Base-by-base conservation (phyloP, 2,797 vertebrate genomes). In the Coccyzus lansbergi region DNA sequence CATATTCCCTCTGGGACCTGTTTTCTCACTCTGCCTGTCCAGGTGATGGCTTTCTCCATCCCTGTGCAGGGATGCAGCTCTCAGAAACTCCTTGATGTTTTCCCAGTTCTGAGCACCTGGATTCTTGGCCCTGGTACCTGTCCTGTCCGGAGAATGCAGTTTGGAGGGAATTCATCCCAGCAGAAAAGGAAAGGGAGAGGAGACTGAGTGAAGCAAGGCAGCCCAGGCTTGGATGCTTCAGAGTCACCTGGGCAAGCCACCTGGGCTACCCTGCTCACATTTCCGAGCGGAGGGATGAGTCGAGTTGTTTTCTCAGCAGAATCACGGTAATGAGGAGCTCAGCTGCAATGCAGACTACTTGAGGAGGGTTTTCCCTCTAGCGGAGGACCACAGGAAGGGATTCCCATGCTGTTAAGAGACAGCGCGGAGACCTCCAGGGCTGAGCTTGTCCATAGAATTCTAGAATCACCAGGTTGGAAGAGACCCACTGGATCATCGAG, bases 251-350 rank as follows among this genome's bases (percentile, higher is more conserved):
- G 34, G 31, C 56, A 88, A 34, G 18, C 24, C 1, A 0, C 19
- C 11, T 26, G 75, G 36, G 19, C 18, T 69, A 14, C 29, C 6
- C 11, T 1, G 0, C 38, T 58, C 3, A 1, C 25, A 3, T 31
- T 51, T 31, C 42, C 0, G 0, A 58, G 63, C 2, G 0, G n/a
- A 7, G 28, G 25, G 42, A 51, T 0, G 0, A 59, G 36, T 25
- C 0, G 0, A 19, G 34, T n/a, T 48, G 19, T 58, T 80, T 69
- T 53, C 63, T 49, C 34, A 48, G 33, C 42, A 63, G 21, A 74
- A 25, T 42, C 29, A 16, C 4, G 10, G 8, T 33, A 19, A 53
- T 6, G 34, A 33, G 42, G 48, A 69, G 28, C 40, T 70, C 88
- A 58, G 48, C 65, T 59, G n/a, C 22, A 8, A 40, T 42, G 49